Base-by-base conservation (phyloP, 2,113 vertebrate species). In the Pimephales promelas region DNA sequence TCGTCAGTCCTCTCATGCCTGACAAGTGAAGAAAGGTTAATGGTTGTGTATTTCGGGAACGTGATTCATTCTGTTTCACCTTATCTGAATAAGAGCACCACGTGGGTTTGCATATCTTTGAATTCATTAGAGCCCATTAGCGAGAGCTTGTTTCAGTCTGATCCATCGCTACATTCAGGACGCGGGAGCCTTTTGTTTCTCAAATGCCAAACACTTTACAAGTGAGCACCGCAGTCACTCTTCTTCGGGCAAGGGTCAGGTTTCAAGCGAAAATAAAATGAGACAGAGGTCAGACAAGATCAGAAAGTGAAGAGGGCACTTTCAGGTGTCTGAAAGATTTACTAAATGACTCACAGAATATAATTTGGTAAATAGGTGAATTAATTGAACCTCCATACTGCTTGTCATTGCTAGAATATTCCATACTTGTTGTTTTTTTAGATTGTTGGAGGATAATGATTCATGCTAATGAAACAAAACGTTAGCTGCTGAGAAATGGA, bases 201-300 rank as follows among this genome's bases (percentile, higher is more conserved):
- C 75, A 89, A 91, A 90, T 90, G 86, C 79, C 85, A 88, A 85
- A 87, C 81, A 84, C 79, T 86, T 82, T 57, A 81, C 86, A 62
- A 62, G 75, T 74, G 78, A 34, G 54, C 26, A 36, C 52, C 9
- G 28, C 45, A 78, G 13, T 28, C n/a, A n/a, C 28, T 28, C 47
- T 77, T 34, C 77, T 57, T 66, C 34, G 56, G 64, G 10, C 18
- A 22, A 77, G 64, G 71, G 82, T 84, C 82, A 76, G 75, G 22
- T 24, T 18, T 82, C 43, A 61, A 83, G 85, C 72, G 78, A 85
- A 76, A 75, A 62, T 52, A 31, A 40, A 81, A 80, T 77, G 64
- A 87, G 76, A 79, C 62, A 83, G 85, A 84, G 57, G 84, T 62
- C 72, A 64, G 79, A 81, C 36, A 57, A 71, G 70, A 87, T 77